A percentile compares a stretch with the other conserved stretches of the same genome.
These are phyloP conservation scores for Vandiemenella viatica DNA, from an alignment of 2,888 invertebrate species.

Conservation along the genomic window DNA sequence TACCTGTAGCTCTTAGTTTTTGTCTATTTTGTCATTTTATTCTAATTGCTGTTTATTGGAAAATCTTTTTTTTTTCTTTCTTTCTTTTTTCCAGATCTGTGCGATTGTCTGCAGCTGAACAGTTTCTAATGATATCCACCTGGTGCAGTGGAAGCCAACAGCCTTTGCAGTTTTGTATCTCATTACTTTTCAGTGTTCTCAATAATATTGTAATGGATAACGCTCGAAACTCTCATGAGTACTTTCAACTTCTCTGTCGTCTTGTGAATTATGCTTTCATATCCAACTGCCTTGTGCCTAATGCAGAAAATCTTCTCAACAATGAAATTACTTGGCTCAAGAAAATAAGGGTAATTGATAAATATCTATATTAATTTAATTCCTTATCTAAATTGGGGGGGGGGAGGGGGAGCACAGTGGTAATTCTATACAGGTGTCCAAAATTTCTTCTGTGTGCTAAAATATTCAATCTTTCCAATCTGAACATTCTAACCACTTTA, in stretches of 20 bases:
- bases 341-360: constrained; percentile 35
- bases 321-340: constrained; percentile 69
- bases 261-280: constrained; percentile 50
- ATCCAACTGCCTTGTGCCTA: constrained; percentile 51
- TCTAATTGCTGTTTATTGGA: too few species aligned
- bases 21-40: too few species aligned
- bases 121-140: constrained; percentile 68
- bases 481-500: too few species aligned
- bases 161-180: constrained; percentile 47
- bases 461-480: too few species aligned
- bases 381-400: too few species aligned
- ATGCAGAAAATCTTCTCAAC: constrained; percentile 51
- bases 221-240: constrained; percentile 61
- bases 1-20: too few species aligned
- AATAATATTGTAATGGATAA: constrained; percentile 47
- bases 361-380: too few species aligned
- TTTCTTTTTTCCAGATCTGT: constrained; percentile 34
- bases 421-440: too few species aligned
- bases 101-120: constrained; percentile 65
- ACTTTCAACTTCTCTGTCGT: constrained; percentile 55
- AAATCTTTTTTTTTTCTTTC: too few species aligned
- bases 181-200: constrained; percentile 48
- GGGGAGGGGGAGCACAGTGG: too few species aligned
- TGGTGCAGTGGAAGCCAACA: constrained; percentile 51
- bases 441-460: too few species aligned